A percentile compares a stretch with the other conserved stretches of the same genome.
These are phyloP conservation scores for Labeo rohita DNA, from an alignment of 2,113 vertebrate genomes.

Conservation along the genomic window DNA sequence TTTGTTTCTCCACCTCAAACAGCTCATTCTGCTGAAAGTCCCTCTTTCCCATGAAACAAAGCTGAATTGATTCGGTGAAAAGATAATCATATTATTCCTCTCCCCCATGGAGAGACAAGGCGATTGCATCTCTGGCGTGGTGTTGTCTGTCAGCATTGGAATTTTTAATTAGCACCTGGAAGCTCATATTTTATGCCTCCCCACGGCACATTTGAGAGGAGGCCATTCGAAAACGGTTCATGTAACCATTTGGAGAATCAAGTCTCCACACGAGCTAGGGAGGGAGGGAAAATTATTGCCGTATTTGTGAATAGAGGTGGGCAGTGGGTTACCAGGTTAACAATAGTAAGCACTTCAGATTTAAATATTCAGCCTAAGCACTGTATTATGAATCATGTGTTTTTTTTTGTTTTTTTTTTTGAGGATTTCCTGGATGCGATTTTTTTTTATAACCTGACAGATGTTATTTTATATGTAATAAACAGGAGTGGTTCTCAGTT, in stretches of 20 bases:
- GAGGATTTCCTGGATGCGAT: background rate
- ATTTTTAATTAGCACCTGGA: constrained; percentile 58
- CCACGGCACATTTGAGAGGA: background rate
- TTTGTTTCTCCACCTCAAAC: constrained; percentile 47
- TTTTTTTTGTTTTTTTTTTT: no score
- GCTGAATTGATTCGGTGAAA: constrained; percentile 50
- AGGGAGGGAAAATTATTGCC: background rate
- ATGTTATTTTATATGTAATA: background rate
- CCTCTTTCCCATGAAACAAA: constrained; percentile 39
- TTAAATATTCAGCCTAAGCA: background rate
- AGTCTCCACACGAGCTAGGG: background rate
- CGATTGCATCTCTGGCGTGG: constrained; percentile 43
- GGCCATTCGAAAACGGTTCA: background rate
- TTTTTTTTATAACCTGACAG: background rate
- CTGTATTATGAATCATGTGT: background rate
- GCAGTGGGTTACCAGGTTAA: constrained; percentile 24
- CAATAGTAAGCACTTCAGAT: background rate
- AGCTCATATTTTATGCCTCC: constrained; percentile 42
- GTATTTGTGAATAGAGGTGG: background rate
- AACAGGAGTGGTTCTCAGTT: background rate
- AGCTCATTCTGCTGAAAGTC: constrained; percentile 21
- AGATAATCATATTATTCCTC: constrained; percentile 51
- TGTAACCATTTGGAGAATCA: background rate
- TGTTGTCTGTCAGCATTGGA: constrained; percentile 48
- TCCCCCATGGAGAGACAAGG: constrained; percentile 46